Conservation (phyloP, 2,113 vertebrate genomes). For the Vulpes vulpes region DNA sequence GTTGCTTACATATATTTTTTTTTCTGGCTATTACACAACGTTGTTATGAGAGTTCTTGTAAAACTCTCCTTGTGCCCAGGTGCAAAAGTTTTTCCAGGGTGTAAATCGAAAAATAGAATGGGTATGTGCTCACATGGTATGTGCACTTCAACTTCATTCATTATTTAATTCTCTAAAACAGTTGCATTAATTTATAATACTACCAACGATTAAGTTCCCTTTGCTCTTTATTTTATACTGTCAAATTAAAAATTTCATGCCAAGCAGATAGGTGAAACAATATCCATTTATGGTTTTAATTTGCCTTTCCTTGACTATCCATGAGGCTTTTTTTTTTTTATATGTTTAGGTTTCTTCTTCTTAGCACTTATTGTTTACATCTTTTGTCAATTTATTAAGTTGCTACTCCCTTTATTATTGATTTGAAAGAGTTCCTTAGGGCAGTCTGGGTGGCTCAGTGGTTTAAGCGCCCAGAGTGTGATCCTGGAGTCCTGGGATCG, state of each 20-base stretch:
- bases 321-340: not conserved
- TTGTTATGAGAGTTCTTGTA: not conserved
- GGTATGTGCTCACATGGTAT: not conserved
- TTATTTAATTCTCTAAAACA: not conserved
- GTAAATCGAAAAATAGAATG: not conserved
- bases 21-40: not conserved
- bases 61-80: not conserved
- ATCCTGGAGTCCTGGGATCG: too few species aligned
- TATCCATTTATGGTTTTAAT: slow-evolving; percentile 7
- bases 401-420: not conserved
- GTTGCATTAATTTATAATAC: not conserved
- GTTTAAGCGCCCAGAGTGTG: too few species aligned
- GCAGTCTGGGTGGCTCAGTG: too few species aligned
- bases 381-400: not conserved
- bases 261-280: not conserved
- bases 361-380: not conserved
- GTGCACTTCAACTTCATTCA: not conserved
- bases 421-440: not conserved
- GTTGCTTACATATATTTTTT: not conserved
- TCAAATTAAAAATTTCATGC: not conserved
- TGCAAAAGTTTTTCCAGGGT: not conserved
- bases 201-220: too few species aligned
- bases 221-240: not conserved
- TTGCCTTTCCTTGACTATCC: not conserved
- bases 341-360: not conserved